Base-by-base conservation (phyloP, 2,888 invertebrate genomes). In the Tenthredo amoena region DNA sequence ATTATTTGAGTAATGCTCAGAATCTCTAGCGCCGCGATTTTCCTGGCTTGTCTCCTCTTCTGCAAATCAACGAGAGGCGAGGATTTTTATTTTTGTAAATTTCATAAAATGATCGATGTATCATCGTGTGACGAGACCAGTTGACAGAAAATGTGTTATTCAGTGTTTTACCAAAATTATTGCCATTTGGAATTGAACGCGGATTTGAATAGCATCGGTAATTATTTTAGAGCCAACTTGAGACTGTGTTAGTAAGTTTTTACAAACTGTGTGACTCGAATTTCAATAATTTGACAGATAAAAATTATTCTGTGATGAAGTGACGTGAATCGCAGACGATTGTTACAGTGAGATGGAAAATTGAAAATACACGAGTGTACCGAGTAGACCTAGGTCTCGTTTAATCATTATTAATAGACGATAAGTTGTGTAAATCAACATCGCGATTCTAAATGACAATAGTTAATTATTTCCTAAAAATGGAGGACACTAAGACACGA, bases 401-500 rank as follows among this genome's bases (percentile, higher is more conserved):
- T 74, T 12, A 34, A 26, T 2, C 26, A 43, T 43, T 12, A 21
- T 26, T 10, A 18, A n/a, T 37, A 55, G 77, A 18, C 18, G 34
- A 31, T 50, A 15, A 77, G 18, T 55, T 31, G 6, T 31, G 50
- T 10, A 18, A 77, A 43, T 74, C 26, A 31, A 81, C 12, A 50
- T 55, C 26, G 34, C 31, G 68, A 15, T 83, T 83, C 34, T 83
- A 83, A 83, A 83, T 83, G 83, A 83, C 83, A 83, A 47, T 83
- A 34, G 71, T 68, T 83, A 47, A 83, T 71, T 68, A 47, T 79
- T 40, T 26, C 58, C 47, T 79, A 12, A 81, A 34, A 43, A 91
- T 89, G 89, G 88, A 86, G 50, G 87, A 87, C 76, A 62, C 84
- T 31, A 85, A 86, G 76, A 89, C 87, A 7, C 84, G 86, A 26